phyloP scores from a whole-genome alignment of 2,113 vertebrate genomes.

The Ahaetulla prasina region DNA sequence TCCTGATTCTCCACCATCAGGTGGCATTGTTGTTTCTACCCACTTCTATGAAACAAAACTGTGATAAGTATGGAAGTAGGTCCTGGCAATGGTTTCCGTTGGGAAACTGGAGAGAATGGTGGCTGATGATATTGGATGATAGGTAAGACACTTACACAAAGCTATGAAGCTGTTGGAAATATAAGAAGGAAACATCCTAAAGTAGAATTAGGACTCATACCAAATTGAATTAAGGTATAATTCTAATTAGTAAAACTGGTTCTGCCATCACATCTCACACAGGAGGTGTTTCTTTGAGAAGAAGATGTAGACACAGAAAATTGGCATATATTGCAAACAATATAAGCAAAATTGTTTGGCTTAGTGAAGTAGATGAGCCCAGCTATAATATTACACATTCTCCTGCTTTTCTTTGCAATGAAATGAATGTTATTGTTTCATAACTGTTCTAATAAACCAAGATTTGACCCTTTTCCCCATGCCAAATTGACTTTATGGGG shows the following conservation, averaged over 20 bases:
- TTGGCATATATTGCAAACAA: not conserved
- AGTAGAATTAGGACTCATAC: not conserved
- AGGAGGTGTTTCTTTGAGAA: not conserved
- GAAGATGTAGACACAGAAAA: not conserved
- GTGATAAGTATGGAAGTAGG: not conserved
- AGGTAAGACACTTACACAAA: not conserved
- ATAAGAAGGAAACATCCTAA: not conserved
- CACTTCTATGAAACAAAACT: not conserved
- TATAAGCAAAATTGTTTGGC: not conserved
- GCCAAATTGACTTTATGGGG: not conserved
- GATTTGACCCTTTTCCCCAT: not conserved
- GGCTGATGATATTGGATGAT: not conserved
- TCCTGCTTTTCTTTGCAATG: not conserved
- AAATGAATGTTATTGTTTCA: not conserved
- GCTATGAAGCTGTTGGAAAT: not conserved
- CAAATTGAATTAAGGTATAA: not conserved
- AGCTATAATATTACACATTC: not conserved
- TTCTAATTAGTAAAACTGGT: not conserved
- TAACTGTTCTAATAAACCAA: not conserved
- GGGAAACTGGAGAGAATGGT: not conserved
- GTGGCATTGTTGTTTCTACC: not conserved
- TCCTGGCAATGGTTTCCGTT: not conserved
- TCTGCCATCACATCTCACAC: not conserved
- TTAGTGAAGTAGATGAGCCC: not conserved
- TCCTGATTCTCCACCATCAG: not conserved